Evolutionary conservation across 2,888 invertebrate genomes (phyloP).

Genomic region (Lasiommata megera): DNA sequence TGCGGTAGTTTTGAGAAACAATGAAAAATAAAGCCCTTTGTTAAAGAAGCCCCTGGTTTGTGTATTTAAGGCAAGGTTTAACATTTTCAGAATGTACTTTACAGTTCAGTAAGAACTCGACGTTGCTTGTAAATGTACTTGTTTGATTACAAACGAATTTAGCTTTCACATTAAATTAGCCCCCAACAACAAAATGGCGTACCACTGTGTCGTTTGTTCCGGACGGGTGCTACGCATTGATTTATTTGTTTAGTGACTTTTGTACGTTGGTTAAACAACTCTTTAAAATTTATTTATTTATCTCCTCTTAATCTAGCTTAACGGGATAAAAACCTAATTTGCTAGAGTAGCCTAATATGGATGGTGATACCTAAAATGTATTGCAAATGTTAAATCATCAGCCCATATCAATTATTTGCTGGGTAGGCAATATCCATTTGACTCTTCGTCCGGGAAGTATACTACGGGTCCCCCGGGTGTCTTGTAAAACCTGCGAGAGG

Average conservation of each 20-base stretch:
- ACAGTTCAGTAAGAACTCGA: background rate
- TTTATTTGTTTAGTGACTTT: conserved; percentile 8
- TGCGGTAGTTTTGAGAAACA: no score
- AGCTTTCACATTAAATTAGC: conserved; percentile 8
- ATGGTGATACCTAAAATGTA: no score
- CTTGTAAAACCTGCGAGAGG: no score
- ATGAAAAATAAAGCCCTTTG: no score
- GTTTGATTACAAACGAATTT: conserved; percentile 2
- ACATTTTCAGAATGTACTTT: background rate
- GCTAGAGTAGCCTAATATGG: no score
- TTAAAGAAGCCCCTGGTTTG: background rate
- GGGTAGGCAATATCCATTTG: no score
- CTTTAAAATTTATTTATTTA: background rate
- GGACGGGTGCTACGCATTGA: conserved; percentile 10
- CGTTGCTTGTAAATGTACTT: background rate
- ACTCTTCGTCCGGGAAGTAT: no score
- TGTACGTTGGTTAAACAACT: conserved; percentile 2
- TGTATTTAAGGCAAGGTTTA: background rate
- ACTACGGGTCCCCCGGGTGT: no score
- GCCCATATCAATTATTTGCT: no score
- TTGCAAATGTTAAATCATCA: no score
- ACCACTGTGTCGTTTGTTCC: background rate
- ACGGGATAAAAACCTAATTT: no score
- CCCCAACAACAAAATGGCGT: conserved; percentile 13
- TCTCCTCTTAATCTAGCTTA: no score